Evolutionary conservation across 1,140 invertebrate species (phyloP), one percentile per base, ranked within the genome.

Genomic region (Hylaeus anthracinus): DNA sequence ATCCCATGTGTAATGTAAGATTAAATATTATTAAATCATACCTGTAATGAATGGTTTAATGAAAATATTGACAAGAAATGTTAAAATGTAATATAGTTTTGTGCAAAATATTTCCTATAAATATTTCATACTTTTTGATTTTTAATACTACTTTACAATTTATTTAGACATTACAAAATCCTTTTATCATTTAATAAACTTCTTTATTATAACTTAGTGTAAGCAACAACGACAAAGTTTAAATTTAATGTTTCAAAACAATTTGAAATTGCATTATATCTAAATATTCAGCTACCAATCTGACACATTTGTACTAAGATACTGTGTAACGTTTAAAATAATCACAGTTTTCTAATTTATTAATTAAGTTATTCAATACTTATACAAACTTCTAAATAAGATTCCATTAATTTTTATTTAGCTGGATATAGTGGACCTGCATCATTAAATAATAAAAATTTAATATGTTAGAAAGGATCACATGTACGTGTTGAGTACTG

Each of bases 371-470:
- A 48, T 72, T 72, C 9, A n/a, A 51, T 79, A 65, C 3, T 63
- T 55, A 37, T 43, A 58, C 51, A 56, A 72, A 56, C 73, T 79
- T 73, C 70, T 73, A 48, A 48, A 79, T 65, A 41, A 73, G 61
- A 58, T 48, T 72, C 9, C n/a, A 58, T 61, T 76, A 77, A 60
- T 74, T 77, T 81, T 71, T 53, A 79, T 79, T 72, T 81, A 81
- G 79, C 73, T 81, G 79, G 79, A 81, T 81, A 81, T 77, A 81
- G 79, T 71, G 79, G 79, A 81, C 79, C 79, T 81, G 55, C n/a
- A 77, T 64, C 53, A 55, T 70, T 64, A 77, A 3, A 76, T 72
- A 39, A 45, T 67, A 56, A 61, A 79, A 76, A 63, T n/a, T 48
- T 51, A 48, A 79, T 75, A 63, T 9, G 60, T 66, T 74, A 81